Percentiles rank a stretch among this genome's conserved stretches.
phyloP scores from a whole-genome alignment of 2,888 invertebrate species.

The Ophioninae sp. region DNA sequence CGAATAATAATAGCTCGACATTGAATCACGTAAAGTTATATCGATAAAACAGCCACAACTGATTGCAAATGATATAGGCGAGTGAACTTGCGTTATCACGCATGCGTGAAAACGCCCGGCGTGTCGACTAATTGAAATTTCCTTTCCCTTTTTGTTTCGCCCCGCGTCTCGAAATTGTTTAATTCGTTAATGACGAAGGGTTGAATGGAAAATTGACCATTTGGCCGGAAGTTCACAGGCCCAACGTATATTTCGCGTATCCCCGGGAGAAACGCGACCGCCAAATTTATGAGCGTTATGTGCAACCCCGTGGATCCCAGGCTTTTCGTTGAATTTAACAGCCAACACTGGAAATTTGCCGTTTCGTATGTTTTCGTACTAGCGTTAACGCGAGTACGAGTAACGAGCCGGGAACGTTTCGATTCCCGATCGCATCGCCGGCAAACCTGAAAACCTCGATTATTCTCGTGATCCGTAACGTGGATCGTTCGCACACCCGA shows the following conservation, averaged over 20 bases:
- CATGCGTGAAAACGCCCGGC: not conserved
- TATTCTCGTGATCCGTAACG: constrained; percentile 47
- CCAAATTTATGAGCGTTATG: constrained; percentile 38
- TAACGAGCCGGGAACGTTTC: constrained; percentile 2
- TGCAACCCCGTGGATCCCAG: constrained; percentile 15
- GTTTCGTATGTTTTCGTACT: constrained; percentile 34
- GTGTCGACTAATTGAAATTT: not conserved
- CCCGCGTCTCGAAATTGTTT: constrained; percentile 17
- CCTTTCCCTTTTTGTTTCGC: not conserved
- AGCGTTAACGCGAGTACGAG: constrained; percentile 12
- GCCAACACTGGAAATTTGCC: constrained; percentile 23
- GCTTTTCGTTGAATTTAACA: constrained; percentile 47
- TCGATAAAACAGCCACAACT: not conserved
- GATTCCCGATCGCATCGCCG: constrained; percentile 34
- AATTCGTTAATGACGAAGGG: constrained; percentile 38
- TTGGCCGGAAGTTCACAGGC: constrained; percentile 21
- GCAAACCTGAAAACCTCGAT: constrained; percentile 37
- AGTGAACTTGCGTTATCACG: not conserved
- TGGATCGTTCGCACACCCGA: constrained; percentile 5
- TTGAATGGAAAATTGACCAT: constrained; percentile 43
- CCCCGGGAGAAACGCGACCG: constrained; percentile 25
- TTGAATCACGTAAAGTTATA: not conserved
- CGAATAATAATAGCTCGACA: not conserved
- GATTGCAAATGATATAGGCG: not conserved
- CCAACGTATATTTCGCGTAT: constrained; percentile 7